phyloP scores from a whole-genome alignment of 2,797 vertebrate species.

The Siniperca undulata region DNA sequence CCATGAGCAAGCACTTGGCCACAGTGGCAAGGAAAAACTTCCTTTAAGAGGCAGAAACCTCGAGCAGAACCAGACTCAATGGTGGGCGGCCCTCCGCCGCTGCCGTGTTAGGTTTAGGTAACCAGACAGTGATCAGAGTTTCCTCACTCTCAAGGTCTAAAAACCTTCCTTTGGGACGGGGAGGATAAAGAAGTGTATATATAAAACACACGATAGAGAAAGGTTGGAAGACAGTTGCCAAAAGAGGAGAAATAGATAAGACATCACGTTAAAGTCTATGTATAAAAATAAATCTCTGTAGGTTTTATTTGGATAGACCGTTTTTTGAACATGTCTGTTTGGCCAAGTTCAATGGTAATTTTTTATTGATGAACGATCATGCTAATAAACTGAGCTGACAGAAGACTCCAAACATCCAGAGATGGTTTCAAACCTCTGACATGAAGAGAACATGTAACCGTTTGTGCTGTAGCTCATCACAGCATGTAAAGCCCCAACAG shows the following conservation, averaged over 20 bases:
- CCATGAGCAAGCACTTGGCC: too few species aligned
- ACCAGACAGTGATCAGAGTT: too few species aligned
- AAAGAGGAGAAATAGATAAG: background rate
- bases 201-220: background rate
- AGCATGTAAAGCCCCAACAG: conserved; percentile 3
- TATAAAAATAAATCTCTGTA: background rate
- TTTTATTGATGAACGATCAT: background rate
- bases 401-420: background rate
- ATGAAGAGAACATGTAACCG: background rate
- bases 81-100: too few species aligned
- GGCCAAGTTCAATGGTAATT: background rate
- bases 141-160: background rate
- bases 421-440: background rate
- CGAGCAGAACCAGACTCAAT: too few species aligned
- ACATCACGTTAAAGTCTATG: background rate
- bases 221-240: background rate
- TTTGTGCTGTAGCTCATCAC: conserved; percentile 2
- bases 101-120: too few species aligned
- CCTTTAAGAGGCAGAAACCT: too few species aligned
- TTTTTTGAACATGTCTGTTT: background rate
- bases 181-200: background rate
- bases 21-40: too few species aligned
- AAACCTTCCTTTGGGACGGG: too few species aligned
- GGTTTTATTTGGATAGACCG: background rate
- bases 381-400: background rate